Evolutionary conservation across 2,113 vertebrate species (phyloP).

Genomic region (Synchiropus splendidus): DNA sequence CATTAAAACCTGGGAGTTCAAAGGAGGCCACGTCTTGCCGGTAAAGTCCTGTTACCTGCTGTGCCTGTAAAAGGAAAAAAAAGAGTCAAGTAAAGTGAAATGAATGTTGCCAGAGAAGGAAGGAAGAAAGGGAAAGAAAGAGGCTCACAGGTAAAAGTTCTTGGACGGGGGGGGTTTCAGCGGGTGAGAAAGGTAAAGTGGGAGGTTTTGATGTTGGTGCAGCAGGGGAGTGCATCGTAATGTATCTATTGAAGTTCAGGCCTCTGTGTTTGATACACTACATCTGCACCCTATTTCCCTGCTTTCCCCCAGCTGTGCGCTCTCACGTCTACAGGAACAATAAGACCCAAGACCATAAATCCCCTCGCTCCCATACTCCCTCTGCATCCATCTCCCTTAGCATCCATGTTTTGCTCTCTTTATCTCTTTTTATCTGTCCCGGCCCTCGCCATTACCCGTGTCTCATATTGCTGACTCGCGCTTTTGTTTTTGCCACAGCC

Average conservation of each 20-base stretch:
- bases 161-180: slow-evolving; percentile 23
- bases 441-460: slow-evolving; percentile 6
- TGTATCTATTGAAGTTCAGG: slow-evolving; percentile 60
- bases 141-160: slow-evolving; percentile 34
- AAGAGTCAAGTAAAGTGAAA: slow-evolving; percentile 34
- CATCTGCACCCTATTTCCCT: slow-evolving; percentile 62
- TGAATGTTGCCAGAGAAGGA: slow-evolving; percentile 23
- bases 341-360: slow-evolving; percentile 44
- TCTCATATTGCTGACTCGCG: slow-evolving; percentile 31
- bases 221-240: slow-evolving; percentile 51
- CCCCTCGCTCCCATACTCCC: slow-evolving; percentile 31
- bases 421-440: slow-evolving; percentile 13
- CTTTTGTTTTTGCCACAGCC: too few relatives aligned
- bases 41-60: slow-evolving; percentile 40
- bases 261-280: slow-evolving; percentile 54
- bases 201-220: slow-evolving; percentile 50
- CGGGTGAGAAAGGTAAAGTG: slow-evolving; percentile 53
- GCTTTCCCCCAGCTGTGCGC: slow-evolving; percentile 51
- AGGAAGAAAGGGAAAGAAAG: slow-evolving; percentile 1
- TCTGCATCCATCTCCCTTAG: slow-evolving; percentile 33
- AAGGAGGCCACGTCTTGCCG: slow-evolving; percentile 37
- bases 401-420: slow-evolving; percentile 19
- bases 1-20: slow-evolving; percentile 49
- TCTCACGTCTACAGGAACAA: slow-evolving; percentile 59
- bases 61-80: slow-evolving; percentile 40